Evolutionary conservation across 2,888 invertebrate species (phyloP), one percentile per base, ranked within the genome.

Genomic region (Prionchulus punctatus): DNA sequence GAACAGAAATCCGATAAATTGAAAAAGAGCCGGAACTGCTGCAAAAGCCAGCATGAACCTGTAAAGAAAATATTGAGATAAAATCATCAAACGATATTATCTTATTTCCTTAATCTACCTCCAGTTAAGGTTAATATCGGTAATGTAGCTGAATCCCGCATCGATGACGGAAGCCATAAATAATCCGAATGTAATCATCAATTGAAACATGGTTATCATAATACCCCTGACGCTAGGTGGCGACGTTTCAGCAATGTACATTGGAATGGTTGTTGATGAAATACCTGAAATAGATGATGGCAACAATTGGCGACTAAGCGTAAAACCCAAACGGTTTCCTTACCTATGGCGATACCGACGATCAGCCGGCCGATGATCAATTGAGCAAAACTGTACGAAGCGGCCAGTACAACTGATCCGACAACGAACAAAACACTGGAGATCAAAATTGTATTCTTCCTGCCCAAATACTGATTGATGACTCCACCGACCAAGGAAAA

Each of bases 181-280:
- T 67, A 78, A 76, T 21, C 79, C 79, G 21, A 73, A 73, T 2
- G 77, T 77, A 60, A 79, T 74, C 65, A 77, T 75, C 28, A 76
- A 60, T 53, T 71, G 73, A 64, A 78, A 77, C 28, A 75, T 60
- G 0, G 78, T 76, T 27, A 78, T 75, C 42, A 79, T 67, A 4
- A 70, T 65, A 26, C 79, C 79, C 30, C 79, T 67, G 26, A 73
- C 64, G 50, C 73, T 68, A 2, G 72, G 60, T 1, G 78, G 77
- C 0, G 78, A 72, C 53, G 73, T 71, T 66, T 79, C 79, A 27
- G 77, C 76, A 43, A 79, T 76, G 64, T 78, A 79, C 66, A 77
- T 70, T 2, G 77, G 77, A 2, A 76, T 72, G 42, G 73, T 73
- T 72, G 73, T 75, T 3, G 76, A 76, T 12, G 76, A 72, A 36